Conservation (phyloP, 2,113 vertebrate genomes). For the Menidia beryllina region DNA sequence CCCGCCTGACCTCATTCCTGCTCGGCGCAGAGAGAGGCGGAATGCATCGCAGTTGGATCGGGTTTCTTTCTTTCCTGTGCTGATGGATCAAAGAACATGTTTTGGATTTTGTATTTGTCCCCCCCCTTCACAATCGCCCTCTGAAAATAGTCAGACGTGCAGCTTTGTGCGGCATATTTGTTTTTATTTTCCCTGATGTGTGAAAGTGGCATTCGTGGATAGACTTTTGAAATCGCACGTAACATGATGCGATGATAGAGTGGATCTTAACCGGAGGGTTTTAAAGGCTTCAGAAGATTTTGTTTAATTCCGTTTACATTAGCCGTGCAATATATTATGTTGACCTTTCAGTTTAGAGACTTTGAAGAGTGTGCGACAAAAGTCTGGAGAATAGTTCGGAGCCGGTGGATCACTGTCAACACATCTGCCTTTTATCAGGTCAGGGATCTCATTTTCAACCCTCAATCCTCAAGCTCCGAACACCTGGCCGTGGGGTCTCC, state of each 20-base stretch:
- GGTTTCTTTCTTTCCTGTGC: slow-evolving; percentile 64
- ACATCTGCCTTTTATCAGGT: slow-evolving; percentile 85
- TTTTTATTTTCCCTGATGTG: no score
- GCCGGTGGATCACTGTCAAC: slow-evolving; percentile 71
- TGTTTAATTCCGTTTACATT: slow-evolving; percentile 1
- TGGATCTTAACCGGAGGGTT: background rate
- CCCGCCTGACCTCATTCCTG: slow-evolving; percentile 59
- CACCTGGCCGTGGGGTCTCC: slow-evolving; percentile 30
- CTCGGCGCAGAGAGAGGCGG: slow-evolving; percentile 42
- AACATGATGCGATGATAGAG: no score
- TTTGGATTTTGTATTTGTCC: slow-evolving; percentile 51
- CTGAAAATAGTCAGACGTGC: background rate
- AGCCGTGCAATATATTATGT: slow-evolving; percentile 8
- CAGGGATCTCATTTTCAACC: slow-evolving; percentile 71
- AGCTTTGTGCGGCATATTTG: no score
- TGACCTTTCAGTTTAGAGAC: slow-evolving; percentile 2
- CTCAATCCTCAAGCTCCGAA: slow-evolving; percentile 49
- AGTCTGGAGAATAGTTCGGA: slow-evolving; percentile 71
- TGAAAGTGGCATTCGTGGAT: no score
- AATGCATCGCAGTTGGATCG: slow-evolving; percentile 65
- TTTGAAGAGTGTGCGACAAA: slow-evolving; percentile 46
- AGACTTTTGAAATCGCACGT: no score
- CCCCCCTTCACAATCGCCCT: background rate
- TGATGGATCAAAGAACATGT: slow-evolving; percentile 76
- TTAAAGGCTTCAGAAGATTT: background rate